Evolutionary conservation across 2,888 invertebrate species (phyloP), one percentile per base, ranked within the genome.

Genomic region (Cerceris ruficornis): DNA sequence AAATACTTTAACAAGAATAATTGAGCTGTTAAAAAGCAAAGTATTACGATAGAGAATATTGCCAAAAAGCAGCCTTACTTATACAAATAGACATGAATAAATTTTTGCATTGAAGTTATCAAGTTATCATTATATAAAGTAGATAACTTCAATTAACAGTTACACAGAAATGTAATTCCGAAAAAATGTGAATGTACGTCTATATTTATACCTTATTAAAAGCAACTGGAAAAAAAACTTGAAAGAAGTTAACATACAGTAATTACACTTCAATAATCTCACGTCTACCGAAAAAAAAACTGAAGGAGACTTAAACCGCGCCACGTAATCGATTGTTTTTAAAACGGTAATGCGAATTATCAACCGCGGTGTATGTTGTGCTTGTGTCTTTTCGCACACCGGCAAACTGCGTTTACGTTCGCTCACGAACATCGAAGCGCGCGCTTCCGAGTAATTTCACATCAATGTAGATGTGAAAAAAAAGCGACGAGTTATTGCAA

Each of bases 331-430:
- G 46, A 66, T 28, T 46, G 43, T 14, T 41, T 43, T 14, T 28
- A n/a, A 13, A 6, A 50, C 66, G 46, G 15, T n/a, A 28, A 58
- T 67, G 28, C 54, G 15, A 17, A 58, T 67, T 67, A 39, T 15
- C 57, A 57, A 17, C 49, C 43, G 7, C 13, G 5, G 7, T 4
- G 17, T 13, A 14, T 17, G 6, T 46, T 46, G 46, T 11, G 6
- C 50, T 13, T n/a, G 50, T 6, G 1, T 46, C 2, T 50, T n/a
- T 6, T n/a, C 13, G 54, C 17, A 39, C 17, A 17, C 17, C 7
- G 8, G 28, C 43, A 43, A 49, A 66, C 57, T 57, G n/a, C 17
- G 1, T 50, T 11, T 11, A 50, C 50, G n/a, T 50, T n/a, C n/a
- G n/a, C 50, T 11, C 50, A 11, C 7, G n/a, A 17, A 6, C 13